Conservation (phyloP, 1,140 invertebrate species). For the Drosophila yakuba region DNA sequence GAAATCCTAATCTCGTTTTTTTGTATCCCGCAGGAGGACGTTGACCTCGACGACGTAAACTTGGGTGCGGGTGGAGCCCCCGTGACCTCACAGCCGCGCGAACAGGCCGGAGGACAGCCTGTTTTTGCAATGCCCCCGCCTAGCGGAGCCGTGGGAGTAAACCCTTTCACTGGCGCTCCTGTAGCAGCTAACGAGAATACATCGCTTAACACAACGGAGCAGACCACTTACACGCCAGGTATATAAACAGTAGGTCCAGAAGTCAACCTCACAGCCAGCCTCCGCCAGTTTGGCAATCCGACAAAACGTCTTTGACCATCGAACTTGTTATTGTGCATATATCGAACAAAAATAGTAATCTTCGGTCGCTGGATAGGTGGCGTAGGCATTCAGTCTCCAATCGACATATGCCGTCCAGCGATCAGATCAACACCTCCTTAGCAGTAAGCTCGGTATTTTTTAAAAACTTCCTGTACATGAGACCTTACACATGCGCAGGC, state of each 20-base stretch:
- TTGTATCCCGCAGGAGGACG: conserved; percentile 84
- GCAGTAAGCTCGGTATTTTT: conserved; percentile 53
- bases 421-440: conserved; percentile 18
- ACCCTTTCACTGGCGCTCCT: conserved; percentile 82
- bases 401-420: conserved; percentile 21
- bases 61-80: conserved; percentile 74
- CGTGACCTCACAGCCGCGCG: conserved; percentile 85
- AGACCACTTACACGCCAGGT: conserved; percentile 86
- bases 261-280: conserved; percentile 11
- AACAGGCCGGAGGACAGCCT: conserved; percentile 79
- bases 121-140: conserved; percentile 85
- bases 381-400: conserved; percentile 23
- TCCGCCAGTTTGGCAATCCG: conserved; percentile 35
- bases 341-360: conserved; percentile 61
- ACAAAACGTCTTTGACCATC: conserved; percentile 78
- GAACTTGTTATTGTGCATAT: conserved; percentile 72
- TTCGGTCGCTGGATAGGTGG: conserved; percentile 37
- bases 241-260: conserved; percentile 67
- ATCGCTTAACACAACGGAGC: conserved; percentile 86
- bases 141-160: conserved; percentile 70
- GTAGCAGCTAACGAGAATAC: conserved; percentile 85
- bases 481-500: conserved; percentile 36
- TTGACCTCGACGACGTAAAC: conserved; percentile 84
- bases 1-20: conserved; percentile 2
- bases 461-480: conserved; percentile 49